Conservation (phyloP, 2,797 vertebrate species). For the Pampus argenteus region DNA sequence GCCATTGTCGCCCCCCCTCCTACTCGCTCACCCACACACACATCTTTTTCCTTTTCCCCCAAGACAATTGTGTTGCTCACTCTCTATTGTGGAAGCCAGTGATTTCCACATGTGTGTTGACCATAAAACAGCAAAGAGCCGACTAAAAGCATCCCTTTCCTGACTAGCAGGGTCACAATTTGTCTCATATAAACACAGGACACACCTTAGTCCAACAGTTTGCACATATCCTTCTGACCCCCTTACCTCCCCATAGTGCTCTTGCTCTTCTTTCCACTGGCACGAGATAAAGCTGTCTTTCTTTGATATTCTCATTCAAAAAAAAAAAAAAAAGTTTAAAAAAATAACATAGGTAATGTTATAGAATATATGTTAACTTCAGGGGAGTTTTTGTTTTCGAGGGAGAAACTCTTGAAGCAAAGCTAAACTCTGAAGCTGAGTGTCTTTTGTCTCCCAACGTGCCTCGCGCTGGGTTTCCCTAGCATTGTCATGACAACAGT, state of each 20-base stretch:
- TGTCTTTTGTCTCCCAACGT: constrained; percentile 76
- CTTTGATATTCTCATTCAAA: background rate
- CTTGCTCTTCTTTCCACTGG: constrained; percentile 46
- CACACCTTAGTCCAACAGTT: constrained; percentile 75
- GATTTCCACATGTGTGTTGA: constrained; percentile 77
- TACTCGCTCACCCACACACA: constrained; percentile 38
- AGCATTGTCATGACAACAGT: constrained; percentile 86
- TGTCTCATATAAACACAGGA: constrained; percentile 79
- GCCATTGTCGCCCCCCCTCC: constrained; percentile 8
- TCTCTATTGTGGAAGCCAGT: constrained; percentile 77
- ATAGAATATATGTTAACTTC: background rate
- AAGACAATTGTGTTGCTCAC: constrained; percentile 76
- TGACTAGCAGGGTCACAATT: constrained; percentile 73
- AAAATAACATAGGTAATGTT: background rate
- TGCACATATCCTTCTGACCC: constrained; percentile 68
- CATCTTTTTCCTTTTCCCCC: constrained; percentile 75
- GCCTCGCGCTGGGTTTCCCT: constrained; percentile 78
- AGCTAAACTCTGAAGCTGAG: constrained; percentile 46
- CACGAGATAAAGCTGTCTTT: constrained; percentile 16
- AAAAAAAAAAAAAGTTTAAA: background rate
- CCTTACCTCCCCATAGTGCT: constrained; percentile 30
- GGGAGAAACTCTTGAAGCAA: constrained; percentile 7
- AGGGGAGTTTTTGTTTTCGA: background rate
- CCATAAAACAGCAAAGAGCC: constrained; percentile 66
- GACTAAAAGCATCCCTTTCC: constrained; percentile 83